Percentiles rank a stretch among this genome's conserved stretches.
Conservation (phyloP, 2,797 vertebrate species). For the Arrhamphus sclerolepis region DNA sequence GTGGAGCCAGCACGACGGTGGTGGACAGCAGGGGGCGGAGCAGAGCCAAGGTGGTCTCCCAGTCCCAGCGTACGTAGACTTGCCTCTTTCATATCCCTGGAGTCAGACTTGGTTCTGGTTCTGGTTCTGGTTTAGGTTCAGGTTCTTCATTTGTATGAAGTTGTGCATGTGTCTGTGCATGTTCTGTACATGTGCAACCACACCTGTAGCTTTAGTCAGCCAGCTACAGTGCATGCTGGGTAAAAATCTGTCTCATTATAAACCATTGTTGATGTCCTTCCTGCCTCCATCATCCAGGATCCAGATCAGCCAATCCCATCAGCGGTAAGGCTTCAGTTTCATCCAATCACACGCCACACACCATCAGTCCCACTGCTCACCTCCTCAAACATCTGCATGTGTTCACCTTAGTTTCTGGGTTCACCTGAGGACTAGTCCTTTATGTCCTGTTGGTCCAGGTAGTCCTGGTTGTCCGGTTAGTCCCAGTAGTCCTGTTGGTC, state of each 20-base stretch:
- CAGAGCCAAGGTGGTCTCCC: conserved; percentile 96
- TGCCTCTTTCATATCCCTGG: not conserved
- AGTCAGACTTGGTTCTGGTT: not conserved
- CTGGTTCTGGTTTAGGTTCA: too few species aligned
- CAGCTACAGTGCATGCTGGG: conserved; percentile 83
- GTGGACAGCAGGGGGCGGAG: conserved; percentile 94
- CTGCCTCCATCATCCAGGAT: conserved; percentile 96
- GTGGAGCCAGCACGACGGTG: conserved; percentile 81
- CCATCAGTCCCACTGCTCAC: conserved; percentile 39
- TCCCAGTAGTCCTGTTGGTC: too few species aligned
- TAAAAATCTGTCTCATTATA: conserved; percentile 74
- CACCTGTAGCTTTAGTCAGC: conserved; percentile 28
- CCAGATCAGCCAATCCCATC: conserved; percentile 99
- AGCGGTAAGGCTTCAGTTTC: conserved; percentile 92
- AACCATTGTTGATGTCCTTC: conserved; percentile 76
- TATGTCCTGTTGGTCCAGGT: too few species aligned
- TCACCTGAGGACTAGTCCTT: too few species aligned
- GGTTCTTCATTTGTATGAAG: not conserved
- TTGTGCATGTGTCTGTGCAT: conserved; percentile 29
- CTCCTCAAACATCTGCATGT: conserved; percentile 54
- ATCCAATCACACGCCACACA: conserved; percentile 69
- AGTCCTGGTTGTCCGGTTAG: too few species aligned
- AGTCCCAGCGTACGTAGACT: conserved; percentile 91
- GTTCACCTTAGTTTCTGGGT: not conserved
- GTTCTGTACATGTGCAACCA: not conserved